A percentile compares a stretch with the other conserved stretches of the same genome.
These are phyloP conservation scores for Loris lydekkerianus DNA, from an alignment of 2,797 vertebrate genomes.

Conservation along the genomic window DNA sequence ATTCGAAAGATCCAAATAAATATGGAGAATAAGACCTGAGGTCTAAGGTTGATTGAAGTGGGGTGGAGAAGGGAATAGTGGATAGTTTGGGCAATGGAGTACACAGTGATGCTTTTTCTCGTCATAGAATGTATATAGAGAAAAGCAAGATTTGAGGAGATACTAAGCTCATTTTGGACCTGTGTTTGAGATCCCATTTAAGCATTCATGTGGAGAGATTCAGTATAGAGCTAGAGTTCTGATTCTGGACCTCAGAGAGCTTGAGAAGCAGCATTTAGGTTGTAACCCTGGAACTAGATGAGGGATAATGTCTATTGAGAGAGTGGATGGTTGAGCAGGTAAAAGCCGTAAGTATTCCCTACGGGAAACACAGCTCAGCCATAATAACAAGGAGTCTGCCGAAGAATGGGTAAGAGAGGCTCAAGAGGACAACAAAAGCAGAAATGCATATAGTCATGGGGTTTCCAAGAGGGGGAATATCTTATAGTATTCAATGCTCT, in stretches of 20 bases:
- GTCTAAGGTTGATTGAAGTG: not conserved
- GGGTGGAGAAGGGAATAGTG: not conserved
- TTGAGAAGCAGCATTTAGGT: not conserved
- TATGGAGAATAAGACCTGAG: not conserved
- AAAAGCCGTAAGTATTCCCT: not conserved
- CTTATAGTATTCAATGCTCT: not conserved
- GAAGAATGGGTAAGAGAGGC: not conserved
- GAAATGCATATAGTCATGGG: not conserved
- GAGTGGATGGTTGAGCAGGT: not conserved
- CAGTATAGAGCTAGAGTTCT: not conserved
- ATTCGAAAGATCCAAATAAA: not conserved
- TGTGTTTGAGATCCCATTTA: not conserved
- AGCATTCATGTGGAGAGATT: not conserved
- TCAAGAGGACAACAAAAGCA: slow-evolving; percentile 30
- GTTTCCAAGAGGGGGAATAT: not conserved
- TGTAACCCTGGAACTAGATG: not conserved
- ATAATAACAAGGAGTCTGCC: not conserved
- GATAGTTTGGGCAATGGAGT: not conserved
- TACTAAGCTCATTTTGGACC: not conserved
- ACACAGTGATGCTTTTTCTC: not conserved
- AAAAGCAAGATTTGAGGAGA: not conserved
- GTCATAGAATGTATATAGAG: not conserved
- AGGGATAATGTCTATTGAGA: not conserved
- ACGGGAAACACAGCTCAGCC: not conserved
- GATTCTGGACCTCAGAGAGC: not conserved